Evolutionary conservation across 2,888 invertebrate genomes (phyloP).

Genomic region (Lepetodrilus schrolli): DNA sequence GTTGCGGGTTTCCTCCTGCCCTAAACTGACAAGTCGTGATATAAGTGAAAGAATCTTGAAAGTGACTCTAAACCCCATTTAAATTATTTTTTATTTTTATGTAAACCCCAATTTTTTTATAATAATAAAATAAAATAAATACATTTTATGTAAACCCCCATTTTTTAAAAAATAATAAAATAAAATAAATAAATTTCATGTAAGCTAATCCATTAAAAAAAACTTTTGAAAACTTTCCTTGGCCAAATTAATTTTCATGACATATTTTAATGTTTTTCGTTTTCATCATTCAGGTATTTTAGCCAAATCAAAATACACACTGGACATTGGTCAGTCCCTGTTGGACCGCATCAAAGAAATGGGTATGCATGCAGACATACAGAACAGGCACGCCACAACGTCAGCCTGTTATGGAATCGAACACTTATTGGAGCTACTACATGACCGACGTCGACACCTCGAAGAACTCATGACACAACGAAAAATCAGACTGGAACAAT

Average conservation of each 20-base stretch:
- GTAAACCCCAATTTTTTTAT: no score
- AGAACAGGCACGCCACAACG: conserved; percentile 76
- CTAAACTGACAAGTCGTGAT: no score
- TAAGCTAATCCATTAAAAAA: no score
- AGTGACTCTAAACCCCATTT: no score
- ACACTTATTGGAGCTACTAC: conserved; percentile 78
- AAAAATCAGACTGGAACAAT: conserved; percentile 86
- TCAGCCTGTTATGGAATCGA: conserved; percentile 77
- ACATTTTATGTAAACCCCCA: no score
- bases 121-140: no score
- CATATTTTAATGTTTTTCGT: neutral
- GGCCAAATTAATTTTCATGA: neutral
- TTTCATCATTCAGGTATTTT: conserved; percentile 78
- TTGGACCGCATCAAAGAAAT: conserved; percentile 85
- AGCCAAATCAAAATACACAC: conserved; percentile 85
- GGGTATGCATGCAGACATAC: conserved; percentile 83
- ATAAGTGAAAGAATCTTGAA: no score
- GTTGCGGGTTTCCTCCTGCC: no score
- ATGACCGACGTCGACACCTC: conserved; percentile 83
- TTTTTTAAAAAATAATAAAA: no score
- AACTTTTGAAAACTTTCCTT: neutral
- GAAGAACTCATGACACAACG: conserved; percentile 81
- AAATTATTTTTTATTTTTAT: no score
- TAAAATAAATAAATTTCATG: no score
- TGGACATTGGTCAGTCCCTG: conserved; percentile 86